Evolutionary conservation across 1,140 invertebrate species (phyloP), one percentile per base, ranked within the genome.

Genomic region (Xylocopa sonorina): DNA sequence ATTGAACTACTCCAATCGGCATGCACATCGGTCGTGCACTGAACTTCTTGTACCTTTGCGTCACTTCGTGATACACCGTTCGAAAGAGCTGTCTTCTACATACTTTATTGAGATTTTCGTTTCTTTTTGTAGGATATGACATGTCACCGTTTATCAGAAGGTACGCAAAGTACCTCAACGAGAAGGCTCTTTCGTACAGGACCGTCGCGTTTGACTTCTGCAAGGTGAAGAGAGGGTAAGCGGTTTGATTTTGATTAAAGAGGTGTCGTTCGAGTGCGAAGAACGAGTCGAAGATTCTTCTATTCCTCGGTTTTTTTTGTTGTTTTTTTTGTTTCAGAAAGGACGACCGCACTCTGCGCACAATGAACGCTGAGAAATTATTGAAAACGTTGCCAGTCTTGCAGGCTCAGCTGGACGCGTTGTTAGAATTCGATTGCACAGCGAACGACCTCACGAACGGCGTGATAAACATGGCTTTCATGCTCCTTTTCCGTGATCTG

Each of bases 141-240:
- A 99, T 99, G 98, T 99, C 99, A 66, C 98, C 98, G 82, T 99
- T 99, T 93, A 99, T 99, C 90, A 95, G 99, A 92, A 95, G 98
- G 89, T 99, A 99, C 94, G 97, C 99, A 82, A 98, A 98, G 94
- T 99, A 99, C 94, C 95, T 99, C 89, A 99, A 99, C 93, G 98
- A 99, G 93, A 99, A 99, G 93, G 98, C 99, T 68, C 94, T 99
- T 76, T 99, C 99, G 29, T 99, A 99, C 94, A 96, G 99, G 93
- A 96, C 97, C 53, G 98, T 99, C 89, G 99, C 99, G 74, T 99
- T 99, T 93, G 99, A 99, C 94, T 99, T 99, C 94, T 99, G 99
- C 94, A 99, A 99, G 96, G 98, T 99, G 53, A 99, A 99, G 93
- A 94, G 99, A 93, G 98, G 99, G 97, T 99, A 94, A 94, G 95